phyloP scores from a whole-genome alignment of 2,888 invertebrate species.

The Rotaria magnacalcarata region DNA sequence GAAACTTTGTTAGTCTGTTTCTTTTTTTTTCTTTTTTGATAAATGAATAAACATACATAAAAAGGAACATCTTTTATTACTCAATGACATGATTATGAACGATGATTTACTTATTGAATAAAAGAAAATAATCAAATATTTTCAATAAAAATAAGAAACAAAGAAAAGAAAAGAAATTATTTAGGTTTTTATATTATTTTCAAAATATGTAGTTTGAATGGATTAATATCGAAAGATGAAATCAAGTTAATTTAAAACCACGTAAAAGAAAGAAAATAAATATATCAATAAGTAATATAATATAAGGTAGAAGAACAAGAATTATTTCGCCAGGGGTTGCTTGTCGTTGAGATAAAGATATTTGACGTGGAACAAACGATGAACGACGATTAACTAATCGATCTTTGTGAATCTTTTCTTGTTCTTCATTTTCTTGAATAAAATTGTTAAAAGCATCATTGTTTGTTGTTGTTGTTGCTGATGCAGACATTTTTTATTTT shows the following conservation, averaged over 20 bases:
- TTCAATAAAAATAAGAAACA: too few species aligned
- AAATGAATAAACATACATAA: too few species aligned
- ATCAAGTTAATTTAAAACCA: slow-evolving; percentile 3
- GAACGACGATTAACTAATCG: background rate
- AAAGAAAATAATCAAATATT: too few species aligned
- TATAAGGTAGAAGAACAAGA: slow-evolving; percentile 4
- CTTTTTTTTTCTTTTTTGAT: background rate
- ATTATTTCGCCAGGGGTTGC: background rate
- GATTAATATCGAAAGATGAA: background rate
- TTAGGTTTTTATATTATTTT: background rate
- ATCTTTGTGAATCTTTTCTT: background rate
- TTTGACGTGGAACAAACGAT: background rate
- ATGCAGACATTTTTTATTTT: background rate
- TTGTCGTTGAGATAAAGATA: background rate
- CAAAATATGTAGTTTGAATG: background rate
- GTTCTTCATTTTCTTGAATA: background rate
- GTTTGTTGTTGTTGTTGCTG: background rate
- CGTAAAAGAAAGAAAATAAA: background rate
- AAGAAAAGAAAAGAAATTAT: too few species aligned
- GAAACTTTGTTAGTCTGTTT: background rate
- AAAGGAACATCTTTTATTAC: too few species aligned
- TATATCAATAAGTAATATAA: background rate
- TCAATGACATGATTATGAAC: too few species aligned
- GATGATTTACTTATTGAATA: too few species aligned
- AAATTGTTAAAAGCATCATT: background rate